A percentile compares a stretch with the other conserved stretches of the same genome.
These are phyloP conservation scores for Actias luna DNA, from an alignment of 2,888 invertebrate genomes.

Conservation along the genomic window DNA sequence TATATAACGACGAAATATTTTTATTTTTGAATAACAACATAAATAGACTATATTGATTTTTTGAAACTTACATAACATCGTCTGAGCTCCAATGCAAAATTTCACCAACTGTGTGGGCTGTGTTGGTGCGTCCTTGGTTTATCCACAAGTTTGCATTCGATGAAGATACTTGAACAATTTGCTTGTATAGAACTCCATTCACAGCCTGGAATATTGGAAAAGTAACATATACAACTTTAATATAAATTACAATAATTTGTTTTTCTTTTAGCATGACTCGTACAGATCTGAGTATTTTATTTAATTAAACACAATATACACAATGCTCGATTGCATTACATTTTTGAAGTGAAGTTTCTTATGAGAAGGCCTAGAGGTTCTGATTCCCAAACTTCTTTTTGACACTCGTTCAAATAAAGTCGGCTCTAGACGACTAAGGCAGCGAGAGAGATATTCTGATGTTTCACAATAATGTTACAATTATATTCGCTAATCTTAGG, in stretches of 20 bases:
- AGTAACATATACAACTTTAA: not conserved
- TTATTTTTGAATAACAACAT: too few relatives aligned
- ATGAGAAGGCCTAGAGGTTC: too few relatives aligned
- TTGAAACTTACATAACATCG: slow-evolving; percentile 84
- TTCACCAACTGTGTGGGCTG: slow-evolving; percentile 84
- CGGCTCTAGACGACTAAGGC: too few relatives aligned
- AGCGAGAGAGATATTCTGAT: too few relatives aligned
- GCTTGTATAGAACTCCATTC: slow-evolving; percentile 82
- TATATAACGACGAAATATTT: too few relatives aligned
- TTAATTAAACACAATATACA: not conserved
- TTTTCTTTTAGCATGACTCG: not conserved
- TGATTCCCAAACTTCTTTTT: too few relatives aligned
- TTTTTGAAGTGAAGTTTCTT: too few relatives aligned
- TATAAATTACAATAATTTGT: not conserved
- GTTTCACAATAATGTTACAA: too few relatives aligned
- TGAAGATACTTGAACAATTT: slow-evolving; percentile 82
- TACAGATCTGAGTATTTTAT: not conserved
- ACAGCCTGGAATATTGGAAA: slow-evolving; percentile 65
- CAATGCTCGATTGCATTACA: too few relatives aligned
- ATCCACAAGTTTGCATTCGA: slow-evolving; percentile 49
- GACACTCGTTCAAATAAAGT: too few relatives aligned
- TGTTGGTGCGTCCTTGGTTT: slow-evolving; percentile 55
- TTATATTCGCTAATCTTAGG: too few relatives aligned
- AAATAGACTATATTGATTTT: not conserved
- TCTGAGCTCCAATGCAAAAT: slow-evolving; percentile 87